Percentiles rank a stretch among this genome's conserved stretches.
phyloP scores from a whole-genome alignment of 2,113 vertebrate genomes.

The Melozone crissalis region DNA sequence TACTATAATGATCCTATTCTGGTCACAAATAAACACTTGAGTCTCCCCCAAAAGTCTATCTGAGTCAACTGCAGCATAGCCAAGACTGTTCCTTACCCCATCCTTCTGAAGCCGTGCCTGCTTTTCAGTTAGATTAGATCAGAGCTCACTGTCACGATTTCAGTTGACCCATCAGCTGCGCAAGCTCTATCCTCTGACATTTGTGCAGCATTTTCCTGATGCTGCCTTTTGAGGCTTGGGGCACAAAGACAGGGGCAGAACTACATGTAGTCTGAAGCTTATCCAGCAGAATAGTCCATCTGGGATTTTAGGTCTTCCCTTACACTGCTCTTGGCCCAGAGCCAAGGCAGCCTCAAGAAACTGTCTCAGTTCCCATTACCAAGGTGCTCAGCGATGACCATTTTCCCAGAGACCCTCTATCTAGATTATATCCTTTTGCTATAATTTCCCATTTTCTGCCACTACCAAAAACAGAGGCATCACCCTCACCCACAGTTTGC shows the following conservation, averaged over 20 bases:
- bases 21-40: background rate
- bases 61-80: background rate
- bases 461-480: background rate
- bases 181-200: background rate
- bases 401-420: background rate
- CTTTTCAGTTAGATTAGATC: background rate
- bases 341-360: background rate
- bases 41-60: background rate
- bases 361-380: background rate
- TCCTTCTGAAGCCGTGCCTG: background rate
- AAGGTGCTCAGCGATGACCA: background rate
- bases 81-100: background rate
- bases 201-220: background rate
- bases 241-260: background rate
- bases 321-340: background rate
- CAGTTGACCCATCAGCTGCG: background rate
- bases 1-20: background rate
- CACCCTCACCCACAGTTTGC: background rate
- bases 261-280: accelerated
- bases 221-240: background rate
- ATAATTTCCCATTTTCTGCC: background rate
- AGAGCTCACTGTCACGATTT: background rate
- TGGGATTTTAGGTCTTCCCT: background rate
- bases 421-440: background rate
- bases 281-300: background rate